Conservation (phyloP, 1,140 invertebrate genomes). For the Lepidostoma basale region DNA sequence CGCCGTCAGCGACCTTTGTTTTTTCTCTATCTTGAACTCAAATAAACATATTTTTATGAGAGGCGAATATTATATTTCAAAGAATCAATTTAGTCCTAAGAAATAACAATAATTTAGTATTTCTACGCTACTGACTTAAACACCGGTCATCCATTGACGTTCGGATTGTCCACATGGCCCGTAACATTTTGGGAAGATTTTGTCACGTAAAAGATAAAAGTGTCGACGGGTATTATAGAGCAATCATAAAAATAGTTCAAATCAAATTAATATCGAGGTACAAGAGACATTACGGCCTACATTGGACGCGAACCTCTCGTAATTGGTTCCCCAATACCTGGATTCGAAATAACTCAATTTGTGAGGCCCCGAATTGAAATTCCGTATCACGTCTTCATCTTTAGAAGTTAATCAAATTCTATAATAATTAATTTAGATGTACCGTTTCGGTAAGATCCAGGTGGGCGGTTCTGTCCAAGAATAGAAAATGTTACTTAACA, state of each 20-base stretch:
- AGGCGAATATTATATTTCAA: too few species aligned
- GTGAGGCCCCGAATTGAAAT: too few species aligned
- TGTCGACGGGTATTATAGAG: background rate
- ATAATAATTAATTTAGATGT: background rate
- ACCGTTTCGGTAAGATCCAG: background rate
- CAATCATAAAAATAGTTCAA: conserved; percentile 5
- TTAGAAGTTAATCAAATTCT: background rate
- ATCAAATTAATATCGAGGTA: conserved; percentile 7
- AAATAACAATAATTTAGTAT: too few species aligned
- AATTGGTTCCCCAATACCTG: background rate
- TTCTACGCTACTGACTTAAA: too few species aligned
- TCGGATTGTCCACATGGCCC: background rate
- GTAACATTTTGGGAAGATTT: background rate
- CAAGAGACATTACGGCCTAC: background rate
- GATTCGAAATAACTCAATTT: conserved; percentile 13
- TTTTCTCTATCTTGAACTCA: too few species aligned
- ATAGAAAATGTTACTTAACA: background rate
- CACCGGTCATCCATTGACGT: background rate
- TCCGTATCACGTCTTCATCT: background rate
- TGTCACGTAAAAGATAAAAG: conserved; percentile 15
- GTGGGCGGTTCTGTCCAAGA: background rate
- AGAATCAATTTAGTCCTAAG: too few species aligned
- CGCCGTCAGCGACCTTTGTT: too few species aligned
- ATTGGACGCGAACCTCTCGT: background rate
- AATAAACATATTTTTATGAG: too few species aligned